phyloP scores from a whole-genome alignment of 2,888 invertebrate species.

The Caenorhabditis japonica region DNA sequence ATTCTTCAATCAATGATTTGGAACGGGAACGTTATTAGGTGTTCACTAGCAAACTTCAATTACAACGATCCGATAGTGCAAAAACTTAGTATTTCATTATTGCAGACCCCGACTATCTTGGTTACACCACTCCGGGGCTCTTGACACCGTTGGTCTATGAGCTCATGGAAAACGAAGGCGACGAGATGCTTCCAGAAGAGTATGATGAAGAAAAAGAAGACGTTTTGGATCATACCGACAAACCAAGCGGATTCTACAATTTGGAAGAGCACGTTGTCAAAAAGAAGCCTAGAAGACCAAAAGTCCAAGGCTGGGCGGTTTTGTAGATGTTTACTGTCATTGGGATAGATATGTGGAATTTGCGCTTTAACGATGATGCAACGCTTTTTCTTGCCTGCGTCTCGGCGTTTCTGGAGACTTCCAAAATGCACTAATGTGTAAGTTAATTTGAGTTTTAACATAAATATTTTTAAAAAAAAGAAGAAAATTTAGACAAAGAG shows the following conservation, averaged over 20 bases:
- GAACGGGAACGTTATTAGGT: not conserved
- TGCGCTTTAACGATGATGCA: too few species aligned
- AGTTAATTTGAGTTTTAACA: too few species aligned
- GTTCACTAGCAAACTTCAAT: too few species aligned
- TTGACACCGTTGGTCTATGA: constrained; percentile 23
- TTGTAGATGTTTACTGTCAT: too few species aligned
- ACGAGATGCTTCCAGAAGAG: not conserved
- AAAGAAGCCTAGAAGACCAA: constrained; percentile 14
- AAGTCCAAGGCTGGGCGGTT: not conserved
- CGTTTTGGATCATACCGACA: not conserved
- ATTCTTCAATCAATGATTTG: not conserved
- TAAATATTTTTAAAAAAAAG: too few species aligned
- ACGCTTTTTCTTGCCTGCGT: too few species aligned
- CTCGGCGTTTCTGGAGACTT: too few species aligned
- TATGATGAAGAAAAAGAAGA: constrained; percentile 3
- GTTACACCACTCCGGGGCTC: constrained; percentile 10
- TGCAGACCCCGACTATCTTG: constrained; percentile 38
- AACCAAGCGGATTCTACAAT: constrained; percentile 19
- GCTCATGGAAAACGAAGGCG: constrained; percentile 17
- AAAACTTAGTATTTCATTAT: not conserved
- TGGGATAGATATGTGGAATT: too few species aligned
- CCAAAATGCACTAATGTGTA: too few species aligned
- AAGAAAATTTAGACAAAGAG: too few species aligned
- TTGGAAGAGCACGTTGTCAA: constrained; percentile 27
- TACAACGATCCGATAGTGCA: too few species aligned